Percentiles rank a stretch among this genome's conserved stretches.
These are phyloP conservation scores for Mayetiola destructor DNA, from an alignment of 2,888 invertebrate genomes.

Conservation along the genomic window DNA sequence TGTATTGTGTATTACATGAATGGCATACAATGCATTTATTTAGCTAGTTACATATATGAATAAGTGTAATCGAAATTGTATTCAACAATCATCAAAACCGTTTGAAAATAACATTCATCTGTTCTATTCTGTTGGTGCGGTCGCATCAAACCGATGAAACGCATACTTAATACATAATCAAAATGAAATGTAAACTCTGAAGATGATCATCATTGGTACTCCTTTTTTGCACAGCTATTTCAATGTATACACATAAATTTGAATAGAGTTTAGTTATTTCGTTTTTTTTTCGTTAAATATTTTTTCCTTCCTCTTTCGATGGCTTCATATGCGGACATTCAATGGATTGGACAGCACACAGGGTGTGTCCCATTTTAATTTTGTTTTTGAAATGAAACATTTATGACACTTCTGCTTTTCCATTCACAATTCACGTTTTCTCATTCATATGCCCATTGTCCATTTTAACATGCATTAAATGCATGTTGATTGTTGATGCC, in stretches of 20 bases:
- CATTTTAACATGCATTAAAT: slow-evolving; percentile 7
- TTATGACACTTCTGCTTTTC: too few species aligned
- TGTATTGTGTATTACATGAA: not conserved
- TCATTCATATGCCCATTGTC: too few species aligned
- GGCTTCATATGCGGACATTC: not conserved
- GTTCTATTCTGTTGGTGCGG: slow-evolving; percentile 1
- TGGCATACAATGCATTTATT: not conserved
- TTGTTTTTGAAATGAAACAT: not conserved
- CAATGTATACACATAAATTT: too few species aligned
- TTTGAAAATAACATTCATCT: not conserved
- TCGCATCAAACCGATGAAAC: slow-evolving; percentile 10
- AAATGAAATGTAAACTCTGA: not conserved
- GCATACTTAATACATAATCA: not conserved
- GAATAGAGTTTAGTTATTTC: too few species aligned
- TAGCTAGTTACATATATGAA: not conserved
- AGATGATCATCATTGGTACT: not conserved
- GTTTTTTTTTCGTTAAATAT: too few species aligned
- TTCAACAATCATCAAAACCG: too few species aligned
- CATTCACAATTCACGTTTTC: too few species aligned
- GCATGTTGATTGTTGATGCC: not conserved
- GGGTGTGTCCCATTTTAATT: slow-evolving; percentile 4
- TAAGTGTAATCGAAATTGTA: not conserved
- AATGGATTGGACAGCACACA: not conserved
- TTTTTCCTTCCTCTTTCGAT: not conserved
- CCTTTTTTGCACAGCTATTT: too few species aligned